Percentiles rank a stretch among this genome's conserved stretches.
Evolutionary conservation across 2,113 vertebrate genomes (phyloP).

Genomic region (Carollia perspicillata): DNA sequence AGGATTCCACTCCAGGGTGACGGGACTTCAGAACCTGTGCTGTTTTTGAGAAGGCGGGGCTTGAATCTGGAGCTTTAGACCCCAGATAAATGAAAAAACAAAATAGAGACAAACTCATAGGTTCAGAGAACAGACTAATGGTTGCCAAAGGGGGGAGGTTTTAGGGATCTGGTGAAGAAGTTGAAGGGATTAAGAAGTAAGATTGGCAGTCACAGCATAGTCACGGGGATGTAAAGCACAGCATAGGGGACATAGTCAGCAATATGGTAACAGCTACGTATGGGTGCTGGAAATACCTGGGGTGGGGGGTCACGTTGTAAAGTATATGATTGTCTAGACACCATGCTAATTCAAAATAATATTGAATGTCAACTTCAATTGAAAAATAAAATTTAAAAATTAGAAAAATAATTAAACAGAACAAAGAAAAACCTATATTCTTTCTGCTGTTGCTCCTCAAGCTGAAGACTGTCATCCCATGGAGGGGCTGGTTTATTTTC

Average conservation of each 20-base stretch:
- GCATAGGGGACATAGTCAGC: not conserved
- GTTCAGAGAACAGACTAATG: not conserved
- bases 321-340: not conserved
- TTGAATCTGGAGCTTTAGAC: not conserved
- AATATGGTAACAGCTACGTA: not conserved
- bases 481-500: not conserved
- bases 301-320: not conserved
- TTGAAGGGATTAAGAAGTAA: not conserved
- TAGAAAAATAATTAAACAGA: not conserved
- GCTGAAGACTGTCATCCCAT: not conserved
- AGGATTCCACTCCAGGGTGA: not conserved
- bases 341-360: not conserved
- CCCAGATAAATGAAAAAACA: not conserved
- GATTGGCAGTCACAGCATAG: not conserved
- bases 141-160: not conserved
- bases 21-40: not conserved
- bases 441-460: too few species aligned
- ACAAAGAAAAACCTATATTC: not conserved
- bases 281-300: not conserved
- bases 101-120: not conserved
- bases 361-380: not conserved
- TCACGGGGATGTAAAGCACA: not conserved
- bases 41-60: not conserved
- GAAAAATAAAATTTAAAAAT: not conserved
- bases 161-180: not conserved